Evolutionary conservation across 2,888 invertebrate species (phyloP), one percentile per base, ranked within the genome.

Genomic region (Hemithea aestivaria): DNA sequence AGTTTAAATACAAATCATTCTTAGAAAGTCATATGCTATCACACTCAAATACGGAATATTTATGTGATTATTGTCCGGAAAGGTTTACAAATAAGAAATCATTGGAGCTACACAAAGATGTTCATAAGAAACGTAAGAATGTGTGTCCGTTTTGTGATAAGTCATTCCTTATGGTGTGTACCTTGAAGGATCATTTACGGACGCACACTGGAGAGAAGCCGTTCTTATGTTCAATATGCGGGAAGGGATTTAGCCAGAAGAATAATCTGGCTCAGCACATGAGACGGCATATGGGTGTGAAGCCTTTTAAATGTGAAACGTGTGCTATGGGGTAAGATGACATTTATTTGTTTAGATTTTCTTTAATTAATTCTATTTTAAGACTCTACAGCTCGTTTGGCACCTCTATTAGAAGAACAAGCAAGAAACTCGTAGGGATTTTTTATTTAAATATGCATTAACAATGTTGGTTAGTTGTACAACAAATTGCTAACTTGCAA

Each of bases 161-260:
- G 40, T 66, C 72, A 0, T 84, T 83, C 32, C 53, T 81, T 1
- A 89, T 90, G 89, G 47, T 87, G 7, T 90, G 90, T 1, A 89
- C 90, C 0, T 58, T 91, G 24, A 89, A 84, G 20, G 90, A 90
- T 47, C 90, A 91, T 53, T 67, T 89, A 54, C 65, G 90, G 60
- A 80, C 69, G 0, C 90, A 90, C 42, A 90, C 89, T 0, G 90
- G 90, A 0, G 90, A 90, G 53, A 89, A 89, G 20, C 90, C 90
- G 0, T 90, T 84, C 41, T 58, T 90, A 0, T 89, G 88, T 46
- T 87, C 89, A 0, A 77, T 88, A 0, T 91, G 90, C 27, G 90
- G 90, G 0, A 82, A 87, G 32, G 88, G 89, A 0, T 90, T 91
- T 37, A 89, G 88, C 28, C 90, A 91, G 59, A 90, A 89, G 54